These are phyloP conservation scores for Brachypalpus laphriformis DNA, from an alignment of 2,888 invertebrate genomes.

Conservation along the genomic window DNA sequence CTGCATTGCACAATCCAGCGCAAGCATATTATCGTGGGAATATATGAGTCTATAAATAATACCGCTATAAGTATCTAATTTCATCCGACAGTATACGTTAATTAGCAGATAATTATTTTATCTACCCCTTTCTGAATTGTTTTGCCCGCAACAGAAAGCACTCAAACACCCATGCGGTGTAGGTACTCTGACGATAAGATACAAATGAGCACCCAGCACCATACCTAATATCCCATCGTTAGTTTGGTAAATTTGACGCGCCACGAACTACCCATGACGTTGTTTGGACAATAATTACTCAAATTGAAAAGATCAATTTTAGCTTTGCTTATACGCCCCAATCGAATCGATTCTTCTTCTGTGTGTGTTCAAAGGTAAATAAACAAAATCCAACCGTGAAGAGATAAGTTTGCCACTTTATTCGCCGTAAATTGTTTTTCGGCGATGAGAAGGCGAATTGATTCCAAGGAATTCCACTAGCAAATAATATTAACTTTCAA, in stretches of 20 bases:
- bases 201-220: neutral
- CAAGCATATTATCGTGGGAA: conserved; percentile 27
- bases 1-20: neutral
- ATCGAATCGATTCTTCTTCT: neutral
- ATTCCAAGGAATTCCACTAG: neutral
- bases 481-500: conserved; percentile 22
- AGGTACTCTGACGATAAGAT: conserved; percentile 10
- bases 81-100: conserved; percentile 35
- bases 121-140: conserved; percentile 27
- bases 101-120: conserved; percentile 69
- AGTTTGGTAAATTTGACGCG: conserved; percentile 7
- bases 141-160: neutral
- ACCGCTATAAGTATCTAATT: conserved; percentile 44
- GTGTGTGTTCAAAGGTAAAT: conserved; percentile 8
- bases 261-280: conserved; percentile 6
- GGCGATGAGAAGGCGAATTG: neutral
- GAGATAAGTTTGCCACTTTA: neutral
- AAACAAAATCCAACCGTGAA: conserved; percentile 13
- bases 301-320: conserved; percentile 50
- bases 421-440: neutral
- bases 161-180: conserved; percentile 2
- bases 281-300: conserved; percentile 48
- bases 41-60: conserved; percentile 40
- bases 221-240: neutral
- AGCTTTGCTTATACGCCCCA: neutral